Evolutionary conservation across 1,140 invertebrate species (phyloP), one percentile per base, ranked within the genome.

Genomic region (Hesperophylax magnus): DNA sequence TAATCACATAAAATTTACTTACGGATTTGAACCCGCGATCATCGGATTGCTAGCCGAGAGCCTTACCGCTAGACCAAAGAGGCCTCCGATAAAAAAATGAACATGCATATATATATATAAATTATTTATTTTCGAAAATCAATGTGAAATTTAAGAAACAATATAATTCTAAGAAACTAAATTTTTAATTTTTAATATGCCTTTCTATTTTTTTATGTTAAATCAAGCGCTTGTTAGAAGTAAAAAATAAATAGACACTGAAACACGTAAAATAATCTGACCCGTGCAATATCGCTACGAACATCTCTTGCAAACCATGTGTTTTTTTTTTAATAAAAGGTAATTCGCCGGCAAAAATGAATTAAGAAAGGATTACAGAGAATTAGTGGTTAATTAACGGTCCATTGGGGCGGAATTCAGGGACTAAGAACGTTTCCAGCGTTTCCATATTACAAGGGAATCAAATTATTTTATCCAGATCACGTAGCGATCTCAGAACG

Each of bases 381-480:
- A 72, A 72, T 72, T 72, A 72, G 69, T 31, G 52, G 69, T 72
- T 72, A 72, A 72, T 72, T 72, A 72, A 24, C 52, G 47, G 47
- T 20, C 69, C 69, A 17, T 39, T n/a, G 63, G 63, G 63, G 17
- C 47, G 14, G 27, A 24, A 20, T 20, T 14, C 11, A 11, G 47
- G 22, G 3, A 54, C 18, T 3, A 8, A 9, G 22, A 14, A 67
- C 63, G 20, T 61, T 22, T 61, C 58, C 63, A 67, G 3, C 63
- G 27, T 34, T 54, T 54, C 52, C 69, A 47, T 72, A 72, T 53
- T 72, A 72, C 39, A 72, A 72, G 20, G 69, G 47, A 72, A 72
- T 72, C 56, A 72, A 72, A 72, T 72, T 52, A 72, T 72, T 72
- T 3, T 72, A 72, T 52, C 27, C 69, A 17, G 69, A 72, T 54